Percentiles rank a stretch among this genome's conserved stretches.
These are phyloP conservation scores for Podotricha telesiphe DNA, from an alignment of 2,888 invertebrate species.

Conservation along the genomic window DNA sequence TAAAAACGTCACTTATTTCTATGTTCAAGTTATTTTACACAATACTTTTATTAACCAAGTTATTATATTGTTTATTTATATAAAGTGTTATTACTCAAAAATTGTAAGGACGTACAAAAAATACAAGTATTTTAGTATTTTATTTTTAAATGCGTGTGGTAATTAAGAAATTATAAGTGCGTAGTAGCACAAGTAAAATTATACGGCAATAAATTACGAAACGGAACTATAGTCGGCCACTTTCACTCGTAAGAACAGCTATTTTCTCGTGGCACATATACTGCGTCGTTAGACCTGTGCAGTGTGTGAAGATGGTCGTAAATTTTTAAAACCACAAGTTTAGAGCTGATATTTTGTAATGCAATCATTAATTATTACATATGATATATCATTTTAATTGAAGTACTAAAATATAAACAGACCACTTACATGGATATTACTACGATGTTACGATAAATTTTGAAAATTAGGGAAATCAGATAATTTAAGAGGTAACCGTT, in stretches of 20 bases:
- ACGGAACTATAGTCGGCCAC: constrained; percentile 72
- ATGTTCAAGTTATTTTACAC: not conserved
- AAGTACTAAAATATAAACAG: not conserved
- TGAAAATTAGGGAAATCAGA: constrained; percentile 25
- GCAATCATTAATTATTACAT: constrained; percentile 27
- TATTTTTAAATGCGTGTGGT: constrained; percentile 37
- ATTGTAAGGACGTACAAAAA: not conserved
- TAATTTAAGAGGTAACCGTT: constrained; percentile 42
- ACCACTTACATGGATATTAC: not conserved
- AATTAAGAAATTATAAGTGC: constrained; percentile 42
- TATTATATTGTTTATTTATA: not conserved
- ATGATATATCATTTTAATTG: not conserved
- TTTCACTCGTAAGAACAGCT: constrained; percentile 76
- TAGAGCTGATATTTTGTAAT: constrained; percentile 58
- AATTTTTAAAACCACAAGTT: constrained; percentile 62
- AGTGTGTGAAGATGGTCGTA: constrained; percentile 58
- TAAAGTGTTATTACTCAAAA: not conserved
- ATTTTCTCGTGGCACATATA: constrained; percentile 66
- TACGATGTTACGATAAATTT: constrained; percentile 5
- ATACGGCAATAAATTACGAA: constrained; percentile 68
- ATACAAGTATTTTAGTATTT: not conserved
- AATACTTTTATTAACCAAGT: not conserved
- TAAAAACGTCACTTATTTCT: not conserved
- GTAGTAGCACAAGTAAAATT: constrained; percentile 48
- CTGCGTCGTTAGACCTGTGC: constrained; percentile 52